Evolutionary conservation across 2,797 vertebrate species (phyloP).

Genomic region (Pseudochromis fuscus): DNA sequence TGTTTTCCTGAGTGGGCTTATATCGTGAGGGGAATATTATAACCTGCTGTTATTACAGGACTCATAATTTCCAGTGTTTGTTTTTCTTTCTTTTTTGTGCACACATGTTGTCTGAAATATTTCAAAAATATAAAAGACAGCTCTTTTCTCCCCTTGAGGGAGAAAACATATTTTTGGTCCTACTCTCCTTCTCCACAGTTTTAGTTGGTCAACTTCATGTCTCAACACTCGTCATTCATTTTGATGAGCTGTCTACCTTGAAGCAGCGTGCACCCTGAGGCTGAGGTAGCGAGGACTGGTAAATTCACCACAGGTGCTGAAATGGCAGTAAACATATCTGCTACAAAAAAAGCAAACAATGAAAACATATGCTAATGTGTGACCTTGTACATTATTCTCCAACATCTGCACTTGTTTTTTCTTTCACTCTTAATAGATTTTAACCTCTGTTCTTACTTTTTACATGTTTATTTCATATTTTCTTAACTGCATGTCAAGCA

Average conservation of each 20-base stretch:
- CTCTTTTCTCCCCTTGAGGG: slow-evolving; percentile 35
- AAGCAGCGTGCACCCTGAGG: slow-evolving; percentile 45
- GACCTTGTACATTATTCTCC: too few relatives aligned
- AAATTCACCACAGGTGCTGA: slow-evolving; percentile 52
- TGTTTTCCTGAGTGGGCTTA: slow-evolving; percentile 64
- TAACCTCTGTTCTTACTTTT: too few relatives aligned
- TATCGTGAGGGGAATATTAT: slow-evolving; percentile 38
- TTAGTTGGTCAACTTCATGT: slow-evolving; percentile 48
- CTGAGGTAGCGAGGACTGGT: slow-evolving; percentile 22
- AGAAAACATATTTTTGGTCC: slow-evolving; percentile 25
- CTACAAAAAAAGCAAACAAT: neutral
- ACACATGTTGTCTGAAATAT: slow-evolving; percentile 37
- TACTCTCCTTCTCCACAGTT: slow-evolving; percentile 32
- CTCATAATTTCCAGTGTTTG: slow-evolving; percentile 25
- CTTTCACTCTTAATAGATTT: too few relatives aligned
- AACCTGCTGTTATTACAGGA: slow-evolving; percentile 56
- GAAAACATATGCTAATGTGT: neutral
- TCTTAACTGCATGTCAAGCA: too few relatives aligned
- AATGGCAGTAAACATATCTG: slow-evolving; percentile 30
- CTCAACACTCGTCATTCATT: slow-evolving; percentile 50
- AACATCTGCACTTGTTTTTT: too few relatives aligned
- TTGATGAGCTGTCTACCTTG: slow-evolving; percentile 64
- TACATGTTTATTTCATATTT: too few relatives aligned
- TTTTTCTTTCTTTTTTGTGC: slow-evolving; percentile 2
- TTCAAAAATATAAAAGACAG: slow-evolving; percentile 34